Conservation (phyloP, 64 coral and sea anemone species). For the Acropora tenuis region DNA sequence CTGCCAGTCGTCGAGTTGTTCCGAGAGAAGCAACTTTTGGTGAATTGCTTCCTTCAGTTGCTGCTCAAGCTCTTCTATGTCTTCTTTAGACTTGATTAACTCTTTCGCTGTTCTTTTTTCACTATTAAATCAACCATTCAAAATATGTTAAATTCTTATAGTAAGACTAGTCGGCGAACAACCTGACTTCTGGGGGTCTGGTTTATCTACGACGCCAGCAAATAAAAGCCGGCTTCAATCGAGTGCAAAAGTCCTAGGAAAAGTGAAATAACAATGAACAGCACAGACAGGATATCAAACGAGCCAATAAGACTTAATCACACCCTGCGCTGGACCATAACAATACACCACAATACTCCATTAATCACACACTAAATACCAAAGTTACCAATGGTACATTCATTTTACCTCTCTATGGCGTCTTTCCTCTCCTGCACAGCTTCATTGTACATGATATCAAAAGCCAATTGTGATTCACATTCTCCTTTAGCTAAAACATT, state of each 20-base stretch:
- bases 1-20: slow-evolving; percentile 98
- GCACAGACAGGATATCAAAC: no score
- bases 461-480: slow-evolving; percentile 54
- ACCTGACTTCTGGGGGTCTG: no score
- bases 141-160: no score
- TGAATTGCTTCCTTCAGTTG: slow-evolving; percentile 87
- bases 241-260: no score
- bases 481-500: slow-evolving; percentile 56
- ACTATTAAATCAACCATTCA: slow-evolving; percentile 13
- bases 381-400: no score
- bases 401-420: slow-evolving; percentile 69
- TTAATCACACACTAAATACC: no score
- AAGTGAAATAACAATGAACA: no score
- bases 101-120: slow-evolving; percentile 55
- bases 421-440: slow-evolving; percentile 65
- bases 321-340: no score
- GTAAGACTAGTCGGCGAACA: no score
- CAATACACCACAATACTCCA: neutral
- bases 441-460: slow-evolving; percentile 74
- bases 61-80: slow-evolving; percentile 77
- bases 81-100: slow-evolving; percentile 69
- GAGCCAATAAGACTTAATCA: no score
- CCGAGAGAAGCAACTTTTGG: slow-evolving; percentile 87
- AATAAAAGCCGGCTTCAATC: no score
- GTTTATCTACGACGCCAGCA: no score